phyloP scores from a whole-genome alignment of 2,113 vertebrate species.

The Tapirus terrestris region DNA sequence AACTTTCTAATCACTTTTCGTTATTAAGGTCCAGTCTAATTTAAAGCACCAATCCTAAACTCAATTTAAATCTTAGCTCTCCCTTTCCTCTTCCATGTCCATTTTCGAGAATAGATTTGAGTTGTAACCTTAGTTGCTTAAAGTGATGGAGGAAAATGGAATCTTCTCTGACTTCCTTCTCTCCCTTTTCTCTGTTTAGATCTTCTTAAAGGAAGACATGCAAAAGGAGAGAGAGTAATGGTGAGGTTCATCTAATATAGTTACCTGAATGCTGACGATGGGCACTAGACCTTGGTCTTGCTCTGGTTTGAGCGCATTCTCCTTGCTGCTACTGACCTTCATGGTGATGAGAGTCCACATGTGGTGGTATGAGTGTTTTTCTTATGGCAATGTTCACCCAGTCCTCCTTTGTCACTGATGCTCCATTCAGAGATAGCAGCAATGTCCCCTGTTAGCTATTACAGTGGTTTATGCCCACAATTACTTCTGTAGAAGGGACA shows the following conservation, averaged over 20 bases:
- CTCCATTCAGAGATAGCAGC: not conserved
- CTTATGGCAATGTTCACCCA: not conserved
- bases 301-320: not conserved
- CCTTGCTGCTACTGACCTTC: not conserved
- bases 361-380: too few relatives aligned
- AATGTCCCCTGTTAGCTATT: not conserved
- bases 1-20: not conserved
- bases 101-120: not conserved
- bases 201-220: not conserved
- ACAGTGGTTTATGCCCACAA: not conserved
- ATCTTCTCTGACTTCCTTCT: not conserved
- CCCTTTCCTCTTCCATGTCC: not conserved
- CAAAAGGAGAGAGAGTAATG: not conserved
- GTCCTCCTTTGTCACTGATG: not conserved
- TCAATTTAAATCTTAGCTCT: not conserved
- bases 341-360: accelerated
- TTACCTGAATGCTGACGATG: not conserved
- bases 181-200: not conserved
- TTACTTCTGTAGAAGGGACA: not conserved
- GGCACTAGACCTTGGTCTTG: not conserved
- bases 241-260: not conserved
- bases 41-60: not conserved
- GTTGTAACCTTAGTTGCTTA: not conserved
- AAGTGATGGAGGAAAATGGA: not conserved
- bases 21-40: not conserved